A percentile compares a stretch with the other conserved stretches of the same genome.
Evolutionary conservation across 2,113 vertebrate genomes (phyloP).

Genomic region (Climacteris rufus): DNA sequence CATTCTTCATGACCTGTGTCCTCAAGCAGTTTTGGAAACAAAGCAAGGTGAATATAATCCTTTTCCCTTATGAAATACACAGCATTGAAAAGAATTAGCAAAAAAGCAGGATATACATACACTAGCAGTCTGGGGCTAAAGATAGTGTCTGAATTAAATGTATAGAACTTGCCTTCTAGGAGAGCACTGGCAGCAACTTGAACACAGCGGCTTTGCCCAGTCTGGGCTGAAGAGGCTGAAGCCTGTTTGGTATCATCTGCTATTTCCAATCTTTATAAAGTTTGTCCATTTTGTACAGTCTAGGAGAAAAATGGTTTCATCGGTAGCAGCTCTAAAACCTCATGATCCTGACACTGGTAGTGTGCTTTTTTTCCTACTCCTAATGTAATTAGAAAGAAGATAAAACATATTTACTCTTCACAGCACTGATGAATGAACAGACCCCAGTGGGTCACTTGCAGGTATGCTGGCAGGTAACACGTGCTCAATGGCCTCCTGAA

Average conservation of each 20-base stretch:
- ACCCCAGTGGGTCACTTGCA: neutral
- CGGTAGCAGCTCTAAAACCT: neutral
- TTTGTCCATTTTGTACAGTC: neutral
- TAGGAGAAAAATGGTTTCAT: neutral
- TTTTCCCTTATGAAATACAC: neutral
- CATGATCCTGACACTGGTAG: neutral
- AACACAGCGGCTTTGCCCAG: neutral
- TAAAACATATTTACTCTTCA: neutral
- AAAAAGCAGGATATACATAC: neutral
- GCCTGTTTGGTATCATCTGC: neutral
- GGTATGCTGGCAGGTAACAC: neutral
- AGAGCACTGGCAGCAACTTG: neutral
- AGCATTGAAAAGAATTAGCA: neutral
- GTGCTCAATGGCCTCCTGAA: neutral
- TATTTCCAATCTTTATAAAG: neutral
- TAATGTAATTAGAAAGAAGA: neutral
- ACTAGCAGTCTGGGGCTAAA: neutral
- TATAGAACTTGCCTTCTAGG: neutral
- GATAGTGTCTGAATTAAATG: neutral
- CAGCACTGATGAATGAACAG: neutral
- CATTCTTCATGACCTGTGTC: neutral
- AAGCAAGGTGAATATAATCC: neutral
- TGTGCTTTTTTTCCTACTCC: neutral
- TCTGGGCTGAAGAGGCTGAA: neutral
- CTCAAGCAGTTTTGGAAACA: neutral